phyloP scores from a whole-genome alignment of 2,888 invertebrate genomes.

The Oscheius sp. region DNA sequence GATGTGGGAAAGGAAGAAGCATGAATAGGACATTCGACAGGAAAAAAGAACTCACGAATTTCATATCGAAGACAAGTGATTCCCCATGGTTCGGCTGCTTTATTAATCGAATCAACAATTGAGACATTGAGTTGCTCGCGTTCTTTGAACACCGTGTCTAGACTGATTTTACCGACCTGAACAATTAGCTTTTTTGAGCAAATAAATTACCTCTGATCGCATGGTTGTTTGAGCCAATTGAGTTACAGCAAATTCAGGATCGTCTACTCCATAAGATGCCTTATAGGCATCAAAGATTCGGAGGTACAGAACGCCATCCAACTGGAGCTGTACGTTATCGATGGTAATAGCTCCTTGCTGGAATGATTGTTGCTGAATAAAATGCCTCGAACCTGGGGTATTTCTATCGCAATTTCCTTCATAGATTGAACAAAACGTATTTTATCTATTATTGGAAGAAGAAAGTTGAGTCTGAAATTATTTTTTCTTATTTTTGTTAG shows the following conservation, averaged over 20 bases:
- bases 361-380: too few relatives aligned
- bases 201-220: conserved; percentile 82
- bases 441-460: conserved; percentile 88
- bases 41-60: conserved; percentile 78
- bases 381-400: too few relatives aligned
- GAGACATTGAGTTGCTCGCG: conserved; percentile 91
- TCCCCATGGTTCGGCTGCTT: conserved; percentile 98
- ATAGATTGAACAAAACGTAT: conserved; percentile 97
- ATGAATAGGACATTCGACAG: too few relatives aligned
- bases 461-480: conserved; percentile 89
- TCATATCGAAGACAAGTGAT: conserved; percentile 93
- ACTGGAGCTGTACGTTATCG: conserved; percentile 93
- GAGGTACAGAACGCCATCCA: conserved; percentile 96
- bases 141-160: conserved; percentile 93
- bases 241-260: conserved; percentile 98
- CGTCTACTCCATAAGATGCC: conserved; percentile 96
- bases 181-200: background rate
- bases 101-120: conserved; percentile 95
- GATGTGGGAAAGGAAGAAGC: background rate
- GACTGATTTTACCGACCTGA: conserved; percentile 87
- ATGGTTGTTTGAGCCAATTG: conserved; percentile 99
- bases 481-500: background rate
- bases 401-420: conserved; percentile 98
- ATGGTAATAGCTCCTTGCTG: conserved; percentile 91
- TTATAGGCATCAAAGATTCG: conserved; percentile 91